Evolutionary conservation across 2,797 vertebrate genomes (phyloP).

Genomic region (Acropternis orthonyx): DNA sequence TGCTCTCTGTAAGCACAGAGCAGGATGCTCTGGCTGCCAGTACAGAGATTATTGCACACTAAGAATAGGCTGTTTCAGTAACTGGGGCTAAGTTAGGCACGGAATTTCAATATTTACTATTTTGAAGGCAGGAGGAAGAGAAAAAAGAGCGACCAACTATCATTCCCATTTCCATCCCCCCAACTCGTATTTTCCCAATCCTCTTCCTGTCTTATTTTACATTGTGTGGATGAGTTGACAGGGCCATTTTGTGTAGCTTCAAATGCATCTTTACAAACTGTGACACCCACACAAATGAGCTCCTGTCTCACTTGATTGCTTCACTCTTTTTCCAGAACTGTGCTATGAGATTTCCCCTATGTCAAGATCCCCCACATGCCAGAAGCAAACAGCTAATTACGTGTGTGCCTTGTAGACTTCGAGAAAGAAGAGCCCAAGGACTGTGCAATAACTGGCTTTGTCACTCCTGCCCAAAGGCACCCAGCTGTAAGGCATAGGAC

Average conservation of each 20-base stretch:
- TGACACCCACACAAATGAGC: not conserved
- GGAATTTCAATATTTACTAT: not conserved
- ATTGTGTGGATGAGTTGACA: not conserved
- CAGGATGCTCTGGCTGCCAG: not conserved
- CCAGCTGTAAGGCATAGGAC: accelerated
- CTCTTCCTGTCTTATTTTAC: not conserved
- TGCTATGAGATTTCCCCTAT: not conserved
- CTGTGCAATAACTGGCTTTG: not conserved
- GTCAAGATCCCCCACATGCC: not conserved
- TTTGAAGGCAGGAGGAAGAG: not conserved
- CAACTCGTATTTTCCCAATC: not conserved
- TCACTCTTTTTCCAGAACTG: not conserved
- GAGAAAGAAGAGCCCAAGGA: not conserved
- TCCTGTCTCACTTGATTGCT: not conserved
- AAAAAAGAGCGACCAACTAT: not conserved
- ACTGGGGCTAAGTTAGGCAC: not conserved
- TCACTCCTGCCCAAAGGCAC: not conserved
- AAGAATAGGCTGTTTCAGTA: not conserved
- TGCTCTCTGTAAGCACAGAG: not conserved
- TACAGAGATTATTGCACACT: not conserved
- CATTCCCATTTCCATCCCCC: not conserved
- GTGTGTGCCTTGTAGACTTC: not conserved
- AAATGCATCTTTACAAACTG: not conserved
- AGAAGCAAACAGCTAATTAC: not conserved
- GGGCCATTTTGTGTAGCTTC: not conserved